Evolutionary conservation across 2,797 vertebrate species (phyloP).

Genomic region (Aplochiton taeniatus): DNA sequence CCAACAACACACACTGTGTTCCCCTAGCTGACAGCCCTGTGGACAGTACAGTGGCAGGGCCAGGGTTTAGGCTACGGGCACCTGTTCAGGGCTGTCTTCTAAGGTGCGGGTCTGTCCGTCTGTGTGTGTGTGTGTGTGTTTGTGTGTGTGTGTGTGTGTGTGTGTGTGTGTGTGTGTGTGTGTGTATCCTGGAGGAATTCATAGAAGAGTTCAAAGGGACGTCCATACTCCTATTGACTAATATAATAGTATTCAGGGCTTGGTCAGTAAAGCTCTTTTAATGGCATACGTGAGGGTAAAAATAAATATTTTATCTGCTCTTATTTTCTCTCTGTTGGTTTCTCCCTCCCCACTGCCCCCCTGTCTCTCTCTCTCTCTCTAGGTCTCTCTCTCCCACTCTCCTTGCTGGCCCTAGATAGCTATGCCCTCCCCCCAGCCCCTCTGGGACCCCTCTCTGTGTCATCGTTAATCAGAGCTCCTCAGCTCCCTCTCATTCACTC

Average conservation of each 20-base stretch:
- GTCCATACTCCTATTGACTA: no score
- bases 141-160: no score
- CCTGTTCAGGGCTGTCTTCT: neutral
- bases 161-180: no score
- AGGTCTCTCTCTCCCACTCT: conserved; percentile 44
- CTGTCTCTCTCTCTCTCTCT: conserved; percentile 22
- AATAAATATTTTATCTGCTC: neutral
- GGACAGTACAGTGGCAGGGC: conserved; percentile 31
- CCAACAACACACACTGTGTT: no score
- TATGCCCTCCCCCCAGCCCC: conserved; percentile 70
- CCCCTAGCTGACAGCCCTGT: conserved; percentile 61
- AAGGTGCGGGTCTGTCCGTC: conserved; percentile 35
- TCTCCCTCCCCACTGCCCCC: conserved; percentile 14
- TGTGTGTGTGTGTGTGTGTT: neutral
- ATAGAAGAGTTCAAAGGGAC: neutral
- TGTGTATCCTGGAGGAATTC: neutral
- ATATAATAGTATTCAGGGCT: no score
- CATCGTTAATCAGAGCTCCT: conserved; percentile 77
- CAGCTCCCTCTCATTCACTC: conserved; percentile 54
- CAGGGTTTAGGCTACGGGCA: neutral
- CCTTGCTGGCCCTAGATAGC: conserved; percentile 73
- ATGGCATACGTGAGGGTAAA: no score
- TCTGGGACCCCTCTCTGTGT: conserved; percentile 72
- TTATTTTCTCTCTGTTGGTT: neutral
- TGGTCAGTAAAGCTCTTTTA: no score